Evolutionary conservation across 2,797 vertebrate genomes (phyloP).

Genomic region (Fundulus diaphanus): DNA sequence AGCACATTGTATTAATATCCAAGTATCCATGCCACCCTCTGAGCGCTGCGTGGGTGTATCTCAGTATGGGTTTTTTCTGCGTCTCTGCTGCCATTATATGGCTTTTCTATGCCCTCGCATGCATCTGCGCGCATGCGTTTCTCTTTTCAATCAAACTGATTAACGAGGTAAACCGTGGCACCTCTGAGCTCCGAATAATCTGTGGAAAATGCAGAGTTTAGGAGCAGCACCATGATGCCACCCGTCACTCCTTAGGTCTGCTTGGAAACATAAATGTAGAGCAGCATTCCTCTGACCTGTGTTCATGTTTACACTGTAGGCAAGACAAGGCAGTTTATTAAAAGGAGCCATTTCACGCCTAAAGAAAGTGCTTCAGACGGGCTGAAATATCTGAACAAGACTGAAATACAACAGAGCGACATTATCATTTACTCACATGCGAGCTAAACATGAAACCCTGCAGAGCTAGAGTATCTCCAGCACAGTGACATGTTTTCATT

Average conservation of each 20-base stretch:
- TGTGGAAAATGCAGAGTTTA: constrained; percentile 19
- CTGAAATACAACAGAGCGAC: background rate
- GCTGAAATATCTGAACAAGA: background rate
- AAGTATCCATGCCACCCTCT: constrained; percentile 59
- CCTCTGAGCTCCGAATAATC: constrained; percentile 26
- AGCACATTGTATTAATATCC: constrained; percentile 78
- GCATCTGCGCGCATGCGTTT: constrained; percentile 21
- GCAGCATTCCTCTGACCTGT: constrained; percentile 24
- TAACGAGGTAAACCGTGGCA: constrained; percentile 15
- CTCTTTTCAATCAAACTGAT: constrained; percentile 35
- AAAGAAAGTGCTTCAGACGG: constrained; percentile 14
- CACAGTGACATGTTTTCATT: background rate
- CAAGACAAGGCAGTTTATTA: constrained; percentile 13
- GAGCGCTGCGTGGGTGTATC: constrained; percentile 38
- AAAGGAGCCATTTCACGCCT: background rate
- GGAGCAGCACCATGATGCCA: constrained; percentile 11
- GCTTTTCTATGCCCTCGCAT: constrained; percentile 15
- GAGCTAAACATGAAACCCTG: background rate
- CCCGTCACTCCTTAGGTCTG: constrained; percentile 25
- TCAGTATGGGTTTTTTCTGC: constrained; percentile 24
- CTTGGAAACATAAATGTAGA: constrained; percentile 19
- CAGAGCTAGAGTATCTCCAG: no score
- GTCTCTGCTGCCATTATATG: constrained; percentile 23
- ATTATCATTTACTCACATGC: background rate
- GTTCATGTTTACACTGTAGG: constrained; percentile 57